Conservation (phyloP, 2,888 invertebrate genomes). For the Mimachlamys varia region DNA sequence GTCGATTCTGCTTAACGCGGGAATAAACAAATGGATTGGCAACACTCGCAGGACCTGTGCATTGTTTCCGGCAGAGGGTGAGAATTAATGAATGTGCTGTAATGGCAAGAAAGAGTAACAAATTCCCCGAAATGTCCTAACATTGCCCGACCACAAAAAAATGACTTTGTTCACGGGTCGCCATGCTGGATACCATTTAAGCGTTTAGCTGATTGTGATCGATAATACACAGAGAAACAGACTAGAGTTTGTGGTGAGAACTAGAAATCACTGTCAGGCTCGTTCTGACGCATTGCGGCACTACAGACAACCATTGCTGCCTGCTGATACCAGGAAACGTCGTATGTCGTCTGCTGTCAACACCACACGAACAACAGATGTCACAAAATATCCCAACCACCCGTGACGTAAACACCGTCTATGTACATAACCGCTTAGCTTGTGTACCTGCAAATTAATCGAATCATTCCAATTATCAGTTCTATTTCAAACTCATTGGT, state of each 20-base stretch:
- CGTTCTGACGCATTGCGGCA: conserved; percentile 1
- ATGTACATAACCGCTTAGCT: background rate
- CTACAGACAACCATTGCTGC: background rate
- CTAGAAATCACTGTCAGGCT: background rate
- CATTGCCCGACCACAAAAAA: background rate
- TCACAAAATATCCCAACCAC: background rate
- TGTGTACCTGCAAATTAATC: background rate
- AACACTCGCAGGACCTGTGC: background rate
- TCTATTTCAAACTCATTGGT: background rate
- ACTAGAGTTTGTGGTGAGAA: background rate
- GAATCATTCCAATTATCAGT: background rate
- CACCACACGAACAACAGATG: background rate
- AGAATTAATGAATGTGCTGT: background rate
- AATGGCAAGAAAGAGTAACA: background rate
- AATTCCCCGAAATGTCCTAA: background rate
- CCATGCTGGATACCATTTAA: background rate
- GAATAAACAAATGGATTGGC: background rate
- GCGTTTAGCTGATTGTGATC: background rate
- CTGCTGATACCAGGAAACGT: background rate
- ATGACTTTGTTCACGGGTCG: background rate
- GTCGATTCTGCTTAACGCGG: background rate
- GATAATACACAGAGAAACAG: background rate
- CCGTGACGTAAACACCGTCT: background rate
- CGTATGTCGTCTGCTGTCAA: background rate
- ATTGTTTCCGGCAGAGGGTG: conserved; percentile 4